phyloP scores from a whole-genome alignment of 2,113 vertebrate species.

The Pangasianodon gigas region DNA sequence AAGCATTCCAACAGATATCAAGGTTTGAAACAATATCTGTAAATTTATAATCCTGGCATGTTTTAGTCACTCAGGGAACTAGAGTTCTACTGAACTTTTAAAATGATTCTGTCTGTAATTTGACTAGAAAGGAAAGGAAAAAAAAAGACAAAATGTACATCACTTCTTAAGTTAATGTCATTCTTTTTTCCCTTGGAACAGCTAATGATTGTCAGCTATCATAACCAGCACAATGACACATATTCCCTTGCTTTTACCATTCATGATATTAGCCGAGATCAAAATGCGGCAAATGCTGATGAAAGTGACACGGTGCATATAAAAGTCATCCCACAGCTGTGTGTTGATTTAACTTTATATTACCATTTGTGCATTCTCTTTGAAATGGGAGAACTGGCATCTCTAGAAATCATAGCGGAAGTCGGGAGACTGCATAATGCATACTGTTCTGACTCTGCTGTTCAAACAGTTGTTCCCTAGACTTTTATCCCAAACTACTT shows the following conservation, averaged over 20 bases:
- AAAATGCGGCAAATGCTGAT: conserved; percentile 66
- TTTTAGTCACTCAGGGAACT: background rate
- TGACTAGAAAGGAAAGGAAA: background rate
- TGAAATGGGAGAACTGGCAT: conserved; percentile 72
- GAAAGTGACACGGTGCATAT: conserved; percentile 67
- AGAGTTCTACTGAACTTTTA: conserved; percentile 21
- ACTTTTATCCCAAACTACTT: conserved; percentile 61
- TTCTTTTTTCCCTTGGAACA: conserved; percentile 31
- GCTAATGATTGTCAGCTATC: conserved; percentile 52
- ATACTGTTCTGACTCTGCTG: conserved; percentile 68
- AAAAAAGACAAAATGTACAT: conserved; percentile 18
- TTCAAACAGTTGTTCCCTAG: conserved; percentile 61
- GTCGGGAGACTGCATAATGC: conserved; percentile 67
- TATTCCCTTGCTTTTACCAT: conserved; percentile 52
- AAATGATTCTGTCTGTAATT: conserved; percentile 10
- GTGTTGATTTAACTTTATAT: conserved; percentile 76
- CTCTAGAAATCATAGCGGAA: conserved; percentile 74
- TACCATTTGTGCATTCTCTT: conserved; percentile 75
- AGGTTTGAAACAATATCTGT: background rate
- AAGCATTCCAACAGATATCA: background rate
- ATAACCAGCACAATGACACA: conserved; percentile 46
- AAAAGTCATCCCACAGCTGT: conserved; percentile 72
- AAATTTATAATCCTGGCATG: background rate
- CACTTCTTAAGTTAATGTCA: conserved; percentile 33
- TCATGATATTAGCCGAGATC: conserved; percentile 66